Evolutionary conservation across 2,113 vertebrate species (phyloP).

Genomic region (Pachypanchax playfairii): DNA sequence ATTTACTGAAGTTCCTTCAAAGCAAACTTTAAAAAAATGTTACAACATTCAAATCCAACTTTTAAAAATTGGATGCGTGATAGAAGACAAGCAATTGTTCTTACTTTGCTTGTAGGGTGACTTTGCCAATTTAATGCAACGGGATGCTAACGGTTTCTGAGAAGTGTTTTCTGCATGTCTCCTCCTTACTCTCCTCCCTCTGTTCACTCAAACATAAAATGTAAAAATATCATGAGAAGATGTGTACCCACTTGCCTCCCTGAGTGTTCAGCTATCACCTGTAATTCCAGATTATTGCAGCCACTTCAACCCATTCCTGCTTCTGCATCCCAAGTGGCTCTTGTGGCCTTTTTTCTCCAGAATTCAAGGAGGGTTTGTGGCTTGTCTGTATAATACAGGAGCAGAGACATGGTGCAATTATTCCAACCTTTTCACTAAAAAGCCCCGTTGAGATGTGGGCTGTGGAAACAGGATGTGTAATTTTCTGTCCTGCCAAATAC

Average conservation of each 20-base stretch:
- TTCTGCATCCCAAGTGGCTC: conserved; percentile 61
- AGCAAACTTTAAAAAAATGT: conserved; percentile 2
- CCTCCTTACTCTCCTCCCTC: conserved; percentile 15
- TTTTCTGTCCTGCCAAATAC: conserved; percentile 48
- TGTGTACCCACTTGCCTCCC: conserved; percentile 66
- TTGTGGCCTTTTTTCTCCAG: conserved; percentile 57
- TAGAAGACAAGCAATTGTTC: neutral
- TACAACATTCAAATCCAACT: neutral
- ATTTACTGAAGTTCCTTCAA: conserved; percentile 24
- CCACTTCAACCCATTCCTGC: conserved; percentile 57
- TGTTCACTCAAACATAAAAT: conserved; percentile 55
- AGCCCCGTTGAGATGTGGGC: conserved; percentile 44
- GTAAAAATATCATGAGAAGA: conserved; percentile 74
- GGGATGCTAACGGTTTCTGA: neutral
- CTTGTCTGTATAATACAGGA: conserved; percentile 60
- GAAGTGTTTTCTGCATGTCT: conserved; percentile 16
- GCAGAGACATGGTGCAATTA: conserved; percentile 67
- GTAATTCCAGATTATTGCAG: conserved; percentile 69
- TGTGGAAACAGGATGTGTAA: conserved; percentile 43
- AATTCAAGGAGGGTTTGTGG: conserved; percentile 66
- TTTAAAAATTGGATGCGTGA: neutral
- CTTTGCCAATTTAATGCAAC: neutral
- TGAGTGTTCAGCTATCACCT: conserved; percentile 56
- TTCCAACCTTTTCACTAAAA: conserved; percentile 55
- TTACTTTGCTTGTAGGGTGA: neutral